Conservation (phyloP, 2,113 vertebrate genomes). For the Vidua macroura region DNA sequence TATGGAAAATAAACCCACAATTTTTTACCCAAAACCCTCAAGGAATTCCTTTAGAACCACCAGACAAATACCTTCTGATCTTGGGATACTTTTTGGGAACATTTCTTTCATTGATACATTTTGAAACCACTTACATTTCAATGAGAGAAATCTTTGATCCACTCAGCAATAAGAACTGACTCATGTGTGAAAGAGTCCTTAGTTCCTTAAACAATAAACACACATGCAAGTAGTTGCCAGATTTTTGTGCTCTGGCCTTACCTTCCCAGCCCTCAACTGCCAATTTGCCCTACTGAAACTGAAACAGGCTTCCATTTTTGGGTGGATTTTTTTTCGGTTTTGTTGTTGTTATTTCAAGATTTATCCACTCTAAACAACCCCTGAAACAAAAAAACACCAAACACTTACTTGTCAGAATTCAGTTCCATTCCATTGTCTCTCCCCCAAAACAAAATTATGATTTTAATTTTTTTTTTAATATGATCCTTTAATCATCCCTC, state of each 20-base stretch:
- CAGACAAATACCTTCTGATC: not conserved
- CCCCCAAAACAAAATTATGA: not conserved
- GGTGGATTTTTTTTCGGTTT: rapidly evolving
- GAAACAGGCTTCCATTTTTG: not conserved
- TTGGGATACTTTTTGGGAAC: not conserved
- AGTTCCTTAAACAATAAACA: not conserved
- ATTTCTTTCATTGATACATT: not conserved
- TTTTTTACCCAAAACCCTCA: not conserved
- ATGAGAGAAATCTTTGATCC: not conserved
- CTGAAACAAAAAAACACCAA: not conserved
- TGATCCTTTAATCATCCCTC: not conserved
- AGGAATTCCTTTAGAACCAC: not conserved
- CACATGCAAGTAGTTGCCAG: not conserved
- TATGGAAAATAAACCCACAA: not conserved
- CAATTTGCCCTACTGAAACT: not conserved
- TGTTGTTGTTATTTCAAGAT: not conserved
- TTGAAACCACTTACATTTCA: not conserved
- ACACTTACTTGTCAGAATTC: not conserved
- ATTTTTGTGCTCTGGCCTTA: not conserved
- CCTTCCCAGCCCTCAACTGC: not conserved
- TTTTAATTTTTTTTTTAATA: not conserved
- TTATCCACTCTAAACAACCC: not conserved
- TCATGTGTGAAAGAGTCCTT: not conserved
- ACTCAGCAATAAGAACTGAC: not conserved
- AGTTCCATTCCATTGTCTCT: not conserved